A percentile compares a stretch with the other conserved stretches of the same genome.
Evolutionary conservation across 2,888 invertebrate genomes (phyloP).

Genomic region (Cataglyphis rosenhaueri): DNA sequence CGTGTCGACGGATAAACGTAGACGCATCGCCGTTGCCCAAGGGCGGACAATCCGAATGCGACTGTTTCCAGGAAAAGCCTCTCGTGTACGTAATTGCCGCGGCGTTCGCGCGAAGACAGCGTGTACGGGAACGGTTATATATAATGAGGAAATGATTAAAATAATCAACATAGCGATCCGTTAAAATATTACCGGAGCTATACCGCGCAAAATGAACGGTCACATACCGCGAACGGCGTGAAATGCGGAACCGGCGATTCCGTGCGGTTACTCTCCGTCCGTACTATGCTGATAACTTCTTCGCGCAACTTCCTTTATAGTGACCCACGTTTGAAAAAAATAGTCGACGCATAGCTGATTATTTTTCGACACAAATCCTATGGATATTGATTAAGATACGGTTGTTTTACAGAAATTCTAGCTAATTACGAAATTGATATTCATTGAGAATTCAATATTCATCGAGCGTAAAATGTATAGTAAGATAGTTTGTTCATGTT

Average conservation of each 20-base stretch:
- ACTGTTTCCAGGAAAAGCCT: constrained; percentile 75
- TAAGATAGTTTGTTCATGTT: not conserved
- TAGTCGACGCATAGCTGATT: not conserved
- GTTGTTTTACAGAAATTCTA: not conserved
- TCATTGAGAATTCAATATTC: constrained; percentile 10
- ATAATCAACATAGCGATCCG: constrained; percentile 60
- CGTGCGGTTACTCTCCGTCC: constrained; percentile 15
- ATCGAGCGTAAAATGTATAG: not conserved
- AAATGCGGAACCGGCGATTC: constrained; percentile 48
- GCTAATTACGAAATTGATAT: constrained; percentile 6
- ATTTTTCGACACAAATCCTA: too few relatives aligned
- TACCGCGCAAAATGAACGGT: constrained; percentile 11
- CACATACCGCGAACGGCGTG: not conserved
- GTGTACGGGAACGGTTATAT: constrained; percentile 43
- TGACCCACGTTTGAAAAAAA: not conserved
- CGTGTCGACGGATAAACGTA: constrained; percentile 22
- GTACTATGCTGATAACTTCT: constrained; percentile 14
- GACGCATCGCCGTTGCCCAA: constrained; percentile 20
- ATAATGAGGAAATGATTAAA: constrained; percentile 67
- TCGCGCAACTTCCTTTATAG: not conserved
- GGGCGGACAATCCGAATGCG: constrained; percentile 70
- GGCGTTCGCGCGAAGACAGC: constrained; percentile 40
- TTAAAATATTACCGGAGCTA: constrained; percentile 51
- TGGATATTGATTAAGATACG: not conserved
- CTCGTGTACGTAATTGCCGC: constrained; percentile 74